Percentiles rank a stretch among this genome's conserved stretches.
Conservation (phyloP, 92 coral and sea anemone species). For the Zoanthus solanderi region DNA sequence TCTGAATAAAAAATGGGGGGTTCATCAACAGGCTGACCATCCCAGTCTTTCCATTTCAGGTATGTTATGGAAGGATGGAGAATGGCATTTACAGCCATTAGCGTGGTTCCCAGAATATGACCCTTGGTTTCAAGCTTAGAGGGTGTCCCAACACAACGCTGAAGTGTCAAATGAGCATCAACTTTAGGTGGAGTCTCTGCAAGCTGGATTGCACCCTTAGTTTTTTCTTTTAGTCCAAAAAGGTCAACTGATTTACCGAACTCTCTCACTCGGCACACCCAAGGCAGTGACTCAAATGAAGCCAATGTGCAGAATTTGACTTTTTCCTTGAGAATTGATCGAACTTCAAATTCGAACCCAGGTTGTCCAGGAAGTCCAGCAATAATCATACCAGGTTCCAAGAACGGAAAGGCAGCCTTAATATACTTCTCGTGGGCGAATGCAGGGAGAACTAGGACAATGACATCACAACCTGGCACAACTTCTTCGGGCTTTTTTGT, state of each 20-base stretch:
- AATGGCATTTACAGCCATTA: conserved; percentile 63
- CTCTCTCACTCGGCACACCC: conserved; percentile 72
- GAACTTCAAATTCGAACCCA: conserved; percentile 73
- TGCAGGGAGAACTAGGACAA: conserved; percentile 74
- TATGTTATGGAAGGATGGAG: conserved; percentile 63
- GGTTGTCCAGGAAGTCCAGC: conserved; percentile 76
- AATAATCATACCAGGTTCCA: conserved; percentile 73
- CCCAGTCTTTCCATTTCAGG: conserved; percentile 72
- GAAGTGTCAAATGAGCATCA: conserved; percentile 60
- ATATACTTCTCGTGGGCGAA: conserved; percentile 74
- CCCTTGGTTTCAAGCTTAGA: conserved; percentile 56
- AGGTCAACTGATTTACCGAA: conserved; percentile 69
- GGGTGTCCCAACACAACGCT: conserved; percentile 53
- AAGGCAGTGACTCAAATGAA: conserved; percentile 76
- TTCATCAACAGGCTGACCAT: conserved; percentile 65
- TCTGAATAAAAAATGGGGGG: conserved; percentile 70
- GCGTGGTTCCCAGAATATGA: conserved; percentile 58
- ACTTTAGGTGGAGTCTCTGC: conserved; percentile 56
- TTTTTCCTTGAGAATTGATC: conserved; percentile 62
- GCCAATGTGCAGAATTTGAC: conserved; percentile 54
- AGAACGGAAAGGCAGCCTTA: conserved; percentile 62
- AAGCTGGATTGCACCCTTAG: conserved; percentile 63
- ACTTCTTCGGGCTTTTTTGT: conserved; percentile 75
- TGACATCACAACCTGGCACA: conserved; percentile 73
- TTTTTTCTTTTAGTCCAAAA: conserved; percentile 63